phyloP scores from a whole-genome alignment of 2,113 vertebrate species.

The Caranx melampygus region DNA sequence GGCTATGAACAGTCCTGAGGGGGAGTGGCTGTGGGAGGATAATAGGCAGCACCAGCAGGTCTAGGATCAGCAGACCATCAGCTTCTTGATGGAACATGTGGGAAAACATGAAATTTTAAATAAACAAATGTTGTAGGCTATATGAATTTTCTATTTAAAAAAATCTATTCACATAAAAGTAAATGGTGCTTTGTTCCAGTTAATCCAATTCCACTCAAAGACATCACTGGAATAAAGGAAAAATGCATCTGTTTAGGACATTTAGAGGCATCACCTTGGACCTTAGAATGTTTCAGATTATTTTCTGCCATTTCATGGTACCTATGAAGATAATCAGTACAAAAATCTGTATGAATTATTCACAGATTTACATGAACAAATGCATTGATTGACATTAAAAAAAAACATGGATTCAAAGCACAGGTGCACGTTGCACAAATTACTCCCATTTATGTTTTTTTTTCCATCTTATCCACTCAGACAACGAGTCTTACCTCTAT shows the following conservation, averaged over 20 bases:
- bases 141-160: too few relatives aligned
- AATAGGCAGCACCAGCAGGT: background rate
- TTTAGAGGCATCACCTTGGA: too few relatives aligned
- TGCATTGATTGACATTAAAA: too few relatives aligned
- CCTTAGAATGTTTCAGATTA: too few relatives aligned
- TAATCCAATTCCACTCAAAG: too few relatives aligned
- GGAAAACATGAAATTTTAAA: background rate
- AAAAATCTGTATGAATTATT: too few relatives aligned
- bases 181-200: too few relatives aligned
- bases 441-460: background rate
- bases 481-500: conserved; percentile 14
- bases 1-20: background rate
- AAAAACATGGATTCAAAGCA: too few relatives aligned
- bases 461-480: background rate
- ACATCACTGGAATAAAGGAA: too few relatives aligned
- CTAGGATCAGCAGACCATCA: background rate
- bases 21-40: background rate
- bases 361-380: too few relatives aligned
- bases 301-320: background rate
- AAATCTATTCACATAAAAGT: too few relatives aligned
- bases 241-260: too few relatives aligned
- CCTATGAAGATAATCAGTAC: background rate
- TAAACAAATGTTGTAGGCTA: background rate
- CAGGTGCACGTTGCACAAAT: background rate
- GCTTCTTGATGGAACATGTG: background rate